Evolutionary conservation across 2,797 vertebrate species (phyloP).

Genomic region (Tiaroga cobitis): DNA sequence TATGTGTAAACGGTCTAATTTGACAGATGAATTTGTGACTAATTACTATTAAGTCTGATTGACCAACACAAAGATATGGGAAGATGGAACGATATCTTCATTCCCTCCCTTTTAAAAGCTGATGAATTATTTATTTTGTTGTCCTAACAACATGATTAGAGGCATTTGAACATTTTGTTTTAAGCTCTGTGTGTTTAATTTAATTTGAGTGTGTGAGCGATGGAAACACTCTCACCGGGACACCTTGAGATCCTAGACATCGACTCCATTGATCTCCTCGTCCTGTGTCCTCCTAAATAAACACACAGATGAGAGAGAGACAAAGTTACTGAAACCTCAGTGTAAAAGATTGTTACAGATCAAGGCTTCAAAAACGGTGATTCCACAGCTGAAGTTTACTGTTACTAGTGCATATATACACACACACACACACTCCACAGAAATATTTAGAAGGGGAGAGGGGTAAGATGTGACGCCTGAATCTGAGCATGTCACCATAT

Average conservation of each 20-base stretch:
- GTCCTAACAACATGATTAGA: neutral
- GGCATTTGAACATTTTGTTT: neutral
- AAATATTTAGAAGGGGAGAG: neutral
- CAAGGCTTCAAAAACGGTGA: neutral
- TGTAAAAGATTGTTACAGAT: neutral
- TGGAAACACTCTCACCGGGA: slow-evolving; percentile 14
- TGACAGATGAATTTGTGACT: neutral
- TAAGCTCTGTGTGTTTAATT: neutral
- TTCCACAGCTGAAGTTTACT: neutral
- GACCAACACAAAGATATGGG: neutral
- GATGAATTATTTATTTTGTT: neutral
- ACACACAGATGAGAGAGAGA: slow-evolving; percentile 28
- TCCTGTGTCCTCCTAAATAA: slow-evolving; percentile 62
- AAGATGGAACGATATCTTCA: neutral
- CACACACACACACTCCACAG: neutral
- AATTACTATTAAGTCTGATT: neutral
- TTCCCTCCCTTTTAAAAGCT: neutral
- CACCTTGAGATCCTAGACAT: slow-evolving; percentile 58
- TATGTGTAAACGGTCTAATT: neutral
- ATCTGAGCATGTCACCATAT: neutral
- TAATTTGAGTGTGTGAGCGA: no score
- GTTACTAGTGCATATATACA: neutral
- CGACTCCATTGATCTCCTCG: slow-evolving; percentile 62
- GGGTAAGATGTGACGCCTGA: neutral
- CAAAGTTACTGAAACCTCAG: neutral